A percentile compares a stretch with the other conserved stretches of the same genome.
Conservation (phyloP, 2,113 vertebrate genomes). For the Leptocoma aspasia region DNA sequence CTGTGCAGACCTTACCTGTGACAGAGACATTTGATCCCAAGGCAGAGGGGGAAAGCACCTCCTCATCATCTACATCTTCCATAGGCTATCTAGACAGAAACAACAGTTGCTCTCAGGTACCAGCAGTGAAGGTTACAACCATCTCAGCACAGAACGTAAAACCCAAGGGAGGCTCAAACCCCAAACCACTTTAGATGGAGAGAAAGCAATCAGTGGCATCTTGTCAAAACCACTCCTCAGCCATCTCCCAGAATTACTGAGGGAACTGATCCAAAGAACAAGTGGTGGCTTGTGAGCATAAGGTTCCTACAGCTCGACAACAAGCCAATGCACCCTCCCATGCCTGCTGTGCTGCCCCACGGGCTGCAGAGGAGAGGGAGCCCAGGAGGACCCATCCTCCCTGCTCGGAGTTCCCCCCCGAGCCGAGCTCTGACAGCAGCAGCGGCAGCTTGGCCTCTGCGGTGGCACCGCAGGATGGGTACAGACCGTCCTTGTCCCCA, state of each 20-base stretch:
- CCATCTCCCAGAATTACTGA: background rate
- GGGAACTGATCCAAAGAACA: background rate
- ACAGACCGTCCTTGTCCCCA: background rate
- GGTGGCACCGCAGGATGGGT: background rate
- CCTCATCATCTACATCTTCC: background rate
- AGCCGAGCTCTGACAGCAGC: background rate
- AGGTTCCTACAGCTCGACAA: background rate
- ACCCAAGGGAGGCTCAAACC: background rate
- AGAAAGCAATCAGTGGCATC: background rate
- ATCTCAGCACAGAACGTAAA: background rate
- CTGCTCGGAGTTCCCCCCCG: rapidly evolving
- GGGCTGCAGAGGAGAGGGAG: background rate
- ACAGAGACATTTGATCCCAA: background rate
- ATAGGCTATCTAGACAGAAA: background rate
- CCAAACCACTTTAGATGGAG: background rate
- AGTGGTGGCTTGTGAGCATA: background rate
- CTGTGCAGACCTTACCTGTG: background rate
- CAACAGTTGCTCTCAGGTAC: background rate
- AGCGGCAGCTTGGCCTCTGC: background rate
- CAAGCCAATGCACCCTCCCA: background rate
- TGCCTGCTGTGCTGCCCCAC: background rate
- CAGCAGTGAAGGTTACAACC: background rate
- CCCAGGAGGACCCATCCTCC: background rate
- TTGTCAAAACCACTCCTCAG: background rate
- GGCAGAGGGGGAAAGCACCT: background rate